Evolutionary conservation across 2,797 vertebrate species (phyloP), one percentile per base, ranked within the genome.

Genomic region (Cuniculus paca): DNA sequence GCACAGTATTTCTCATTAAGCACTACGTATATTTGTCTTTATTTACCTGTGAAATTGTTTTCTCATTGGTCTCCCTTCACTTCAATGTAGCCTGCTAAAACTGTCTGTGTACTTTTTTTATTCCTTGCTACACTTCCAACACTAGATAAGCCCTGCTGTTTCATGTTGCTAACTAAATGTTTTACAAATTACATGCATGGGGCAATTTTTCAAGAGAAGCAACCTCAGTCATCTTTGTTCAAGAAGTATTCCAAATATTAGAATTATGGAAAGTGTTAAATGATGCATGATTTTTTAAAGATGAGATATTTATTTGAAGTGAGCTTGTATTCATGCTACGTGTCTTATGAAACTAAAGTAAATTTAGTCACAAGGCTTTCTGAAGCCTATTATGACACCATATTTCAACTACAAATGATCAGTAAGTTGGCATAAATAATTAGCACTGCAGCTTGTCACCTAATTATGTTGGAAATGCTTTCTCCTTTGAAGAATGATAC

Each of bases 281-380:
- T 94, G n/a, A 65, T 75, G 34, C n/a, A 60, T 92, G 36, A 61
- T 68, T 96, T 97, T 95, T 42, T 86, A 36, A 85, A 74, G 48
- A 87, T 4, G 70, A 61, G 7, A 70, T 95, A 91, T 11, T 50
- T 79, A 89, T 83, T 92, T 84, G 36, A 90, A 96, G 31, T 93
- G 58, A 88, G 74, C 82, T 97, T 88, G 60, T 52, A 91, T 58
- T 92, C 74, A 31, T 9, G 58, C 22, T 74, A 77, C 20, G 10
- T 48, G 48, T 75, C 24, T 90, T 87, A 82, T 68, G 42, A 95
- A 90, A 88, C 10, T 56, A 92, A 93, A 36, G 54, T 54, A 19
- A 89, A 89, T 4, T 26, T 42, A 91, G 17, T 87, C 58, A 58
- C 10, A 82, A 81, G 5, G 26, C 94, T 81, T 74, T 82, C 20